Evolutionary conservation across 1,140 invertebrate species (phyloP).

Genomic region (Cephus cinctus): DNA sequence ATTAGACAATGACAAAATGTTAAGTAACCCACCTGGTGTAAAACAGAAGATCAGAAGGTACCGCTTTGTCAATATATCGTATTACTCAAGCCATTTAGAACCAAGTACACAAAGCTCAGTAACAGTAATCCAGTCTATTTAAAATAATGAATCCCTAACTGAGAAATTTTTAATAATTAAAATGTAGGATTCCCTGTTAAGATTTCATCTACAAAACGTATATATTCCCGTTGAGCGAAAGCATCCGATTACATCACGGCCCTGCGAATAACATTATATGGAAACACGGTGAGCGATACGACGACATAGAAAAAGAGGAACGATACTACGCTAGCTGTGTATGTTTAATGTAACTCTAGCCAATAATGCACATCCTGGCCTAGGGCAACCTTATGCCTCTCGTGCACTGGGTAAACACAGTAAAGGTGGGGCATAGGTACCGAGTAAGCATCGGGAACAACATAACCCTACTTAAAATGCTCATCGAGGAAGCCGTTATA

Average conservation of each 20-base stretch:
- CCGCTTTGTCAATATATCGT: too few species aligned
- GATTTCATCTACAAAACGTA: background rate
- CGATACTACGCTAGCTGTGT: constrained; percentile 21
- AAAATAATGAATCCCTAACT: too few species aligned
- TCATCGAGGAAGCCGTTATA: background rate
- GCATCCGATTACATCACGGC: too few species aligned
- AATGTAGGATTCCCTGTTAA: background rate
- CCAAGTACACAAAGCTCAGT: too few species aligned
- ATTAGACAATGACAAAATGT: too few species aligned
- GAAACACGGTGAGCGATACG: constrained; percentile 7
- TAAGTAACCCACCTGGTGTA: too few species aligned
- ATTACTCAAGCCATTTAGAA: too few species aligned
- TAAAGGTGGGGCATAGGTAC: constrained; percentile 16
- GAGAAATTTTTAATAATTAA: too few species aligned
- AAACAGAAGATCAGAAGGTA: too few species aligned
- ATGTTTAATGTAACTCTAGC: constrained; percentile 55
- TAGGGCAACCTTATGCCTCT: constrained; percentile 33
- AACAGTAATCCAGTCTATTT: too few species aligned
- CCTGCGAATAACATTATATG: constrained; percentile 1
- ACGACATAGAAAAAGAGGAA: constrained; percentile 20
- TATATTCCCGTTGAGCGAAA: too few species aligned
- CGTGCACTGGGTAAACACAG: constrained; percentile 33
- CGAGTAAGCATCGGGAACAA: background rate
- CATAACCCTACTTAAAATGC: background rate
- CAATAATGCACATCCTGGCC: constrained; percentile 55